phyloP scores from a whole-genome alignment of 2,888 invertebrate genomes.

The Thyatira batis region DNA sequence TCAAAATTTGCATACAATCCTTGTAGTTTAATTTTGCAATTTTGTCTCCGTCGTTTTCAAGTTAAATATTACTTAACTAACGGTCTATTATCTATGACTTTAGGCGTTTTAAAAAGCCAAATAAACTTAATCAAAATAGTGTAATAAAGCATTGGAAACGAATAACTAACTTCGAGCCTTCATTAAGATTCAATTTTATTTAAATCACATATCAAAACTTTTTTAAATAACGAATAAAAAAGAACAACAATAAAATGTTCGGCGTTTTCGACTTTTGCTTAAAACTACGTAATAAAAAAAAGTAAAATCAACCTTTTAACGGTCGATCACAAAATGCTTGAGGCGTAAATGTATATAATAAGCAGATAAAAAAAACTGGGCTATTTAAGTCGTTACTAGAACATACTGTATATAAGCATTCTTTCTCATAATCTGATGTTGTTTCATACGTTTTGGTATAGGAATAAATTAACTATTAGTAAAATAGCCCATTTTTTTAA shows the following conservation, averaged over 20 bases:
- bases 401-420: too few relatives aligned
- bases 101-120: slow-evolving; percentile 2
- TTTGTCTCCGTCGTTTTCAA: not conserved
- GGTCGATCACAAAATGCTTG: slow-evolving; percentile 1
- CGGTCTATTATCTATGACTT: slow-evolving; percentile 3
- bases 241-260: slow-evolving; percentile 41
- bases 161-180: not conserved
- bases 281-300: slow-evolving; percentile 20
- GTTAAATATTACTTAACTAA: not conserved
- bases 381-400: not conserved
- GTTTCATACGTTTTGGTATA: too few relatives aligned
- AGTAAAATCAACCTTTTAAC: not conserved
- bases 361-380: slow-evolving; percentile 1
- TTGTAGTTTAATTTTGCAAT: not conserved
- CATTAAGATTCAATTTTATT: not conserved
- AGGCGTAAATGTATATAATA: not conserved
- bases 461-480: too few relatives aligned
- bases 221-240: slow-evolving; percentile 10
- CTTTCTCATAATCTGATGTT: too few relatives aligned
- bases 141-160: not conserved
- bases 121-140: not conserved
- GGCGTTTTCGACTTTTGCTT: slow-evolving; percentile 36
- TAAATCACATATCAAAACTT: not conserved
- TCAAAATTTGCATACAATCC: not conserved
- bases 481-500: not conserved